phyloP scores from a whole-genome alignment of 1,140 invertebrate genomes.

The Oreohelix idahoensis region DNA sequence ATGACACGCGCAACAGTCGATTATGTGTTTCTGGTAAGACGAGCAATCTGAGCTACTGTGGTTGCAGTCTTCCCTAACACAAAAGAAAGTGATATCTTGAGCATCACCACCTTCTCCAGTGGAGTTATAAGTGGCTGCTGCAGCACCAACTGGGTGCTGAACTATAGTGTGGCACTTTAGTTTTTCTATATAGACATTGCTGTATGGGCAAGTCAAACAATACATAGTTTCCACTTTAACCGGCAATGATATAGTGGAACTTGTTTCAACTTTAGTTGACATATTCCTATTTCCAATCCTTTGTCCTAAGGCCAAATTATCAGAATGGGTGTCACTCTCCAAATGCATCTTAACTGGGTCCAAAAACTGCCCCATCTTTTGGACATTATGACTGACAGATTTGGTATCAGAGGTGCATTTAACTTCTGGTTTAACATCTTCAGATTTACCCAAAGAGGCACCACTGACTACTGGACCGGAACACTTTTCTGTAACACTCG shows the following conservation, averaged over 20 bases:
- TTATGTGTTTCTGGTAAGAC: conserved; percentile 19
- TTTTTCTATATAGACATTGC: conserved; percentile 31
- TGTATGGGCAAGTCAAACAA: conserved; percentile 37
- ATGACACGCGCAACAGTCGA: conserved; percentile 8
- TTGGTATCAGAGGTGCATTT: background rate
- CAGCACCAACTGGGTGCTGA: conserved; percentile 26
- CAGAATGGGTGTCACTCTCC: background rate
- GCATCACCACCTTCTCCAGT: background rate
- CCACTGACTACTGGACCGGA: conserved; percentile 13
- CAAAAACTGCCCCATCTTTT: background rate
- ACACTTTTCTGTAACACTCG: background rate
- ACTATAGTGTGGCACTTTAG: conserved; percentile 36
- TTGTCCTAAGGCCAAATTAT: background rate
- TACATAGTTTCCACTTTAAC: conserved; percentile 39
- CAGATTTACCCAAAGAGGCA: background rate
- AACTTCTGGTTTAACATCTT: conserved; percentile 28
- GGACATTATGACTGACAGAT: background rate
- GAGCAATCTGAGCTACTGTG: background rate
- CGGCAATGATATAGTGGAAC: background rate
- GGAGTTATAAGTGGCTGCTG: conserved; percentile 19
- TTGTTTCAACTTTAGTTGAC: background rate
- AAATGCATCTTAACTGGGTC: background rate
- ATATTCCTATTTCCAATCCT: background rate
- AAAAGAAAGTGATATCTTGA: conserved; percentile 36
- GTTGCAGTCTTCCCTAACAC: conserved; percentile 28